These are phyloP conservation scores for Phorcus lineatus DNA, from an alignment of 2,888 invertebrate genomes.

Conservation along the genomic window DNA sequence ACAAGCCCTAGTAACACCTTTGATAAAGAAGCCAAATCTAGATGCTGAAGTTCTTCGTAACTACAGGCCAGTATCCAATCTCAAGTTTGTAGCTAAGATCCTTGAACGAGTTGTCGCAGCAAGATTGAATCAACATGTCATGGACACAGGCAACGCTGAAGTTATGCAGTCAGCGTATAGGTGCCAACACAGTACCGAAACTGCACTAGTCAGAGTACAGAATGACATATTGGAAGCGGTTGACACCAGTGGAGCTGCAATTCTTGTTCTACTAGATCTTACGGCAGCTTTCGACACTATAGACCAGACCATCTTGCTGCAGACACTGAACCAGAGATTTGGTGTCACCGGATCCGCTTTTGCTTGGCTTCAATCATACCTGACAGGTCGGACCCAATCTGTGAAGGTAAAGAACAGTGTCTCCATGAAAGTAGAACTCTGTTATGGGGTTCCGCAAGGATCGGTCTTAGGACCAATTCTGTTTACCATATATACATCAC, in stretches of 20 bases:
- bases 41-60: neutral
- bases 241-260: neutral
- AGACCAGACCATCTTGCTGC: neutral
- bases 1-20: no score
- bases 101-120: neutral
- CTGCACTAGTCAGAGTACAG: conserved; percentile 4
- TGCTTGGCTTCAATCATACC: neutral
- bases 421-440: neutral
- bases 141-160: neutral
- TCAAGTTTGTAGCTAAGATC: neutral
- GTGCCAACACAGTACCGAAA: neutral
- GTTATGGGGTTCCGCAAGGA: neutral
- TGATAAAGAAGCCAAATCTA: neutral
- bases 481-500: no score
- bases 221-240: neutral
- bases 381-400: neutral
- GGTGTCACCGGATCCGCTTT: neutral
- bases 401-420: neutral
- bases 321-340: neutral
- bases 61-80: conserved; percentile 3
- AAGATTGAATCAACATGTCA: neutral
- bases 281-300: neutral
- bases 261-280: neutral
- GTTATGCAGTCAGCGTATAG: neutral
- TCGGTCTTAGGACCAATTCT: no score